Evolutionary conservation across 2,888 invertebrate species (phyloP), one percentile per base, ranked within the genome.

Genomic region (Sesamia inferens): DNA sequence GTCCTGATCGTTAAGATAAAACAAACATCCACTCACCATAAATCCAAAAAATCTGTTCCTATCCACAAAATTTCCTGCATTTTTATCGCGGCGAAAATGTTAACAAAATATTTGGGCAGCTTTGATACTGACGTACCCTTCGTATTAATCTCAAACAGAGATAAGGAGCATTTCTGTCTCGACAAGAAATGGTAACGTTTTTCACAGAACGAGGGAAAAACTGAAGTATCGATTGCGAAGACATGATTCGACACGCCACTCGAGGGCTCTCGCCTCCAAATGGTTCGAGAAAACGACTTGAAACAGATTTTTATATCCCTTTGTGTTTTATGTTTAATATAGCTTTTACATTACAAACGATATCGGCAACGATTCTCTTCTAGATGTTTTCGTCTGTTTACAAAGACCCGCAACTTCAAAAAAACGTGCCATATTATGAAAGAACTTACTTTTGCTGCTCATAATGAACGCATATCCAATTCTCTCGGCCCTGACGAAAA

Each of bases 141-240:
- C 81, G 85, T 86, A 89, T 89, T 89, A 89, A 90, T 90, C 89
- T 88, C 85, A 76, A 76, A 76, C 71, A 75, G 82, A 86, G 89
- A 89, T 89, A 89, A 90, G 88, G 77, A 78, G 78, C 84, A 84
- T 87, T 86, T 83, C 88, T 85, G 85, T 83, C 86, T 78, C 83
- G 79, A 81, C 84, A 84, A 87, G 88, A 86, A 83, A 87, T 79
- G 82, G 83, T 83, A 87, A 87, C 88, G 84, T 82, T 89, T 80
- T 88, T 78, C 82, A 68, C 71, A 77, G 64, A 80, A 74, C 76
- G 81, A 80, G 78, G 84, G 86, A 91, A 91, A 91, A 90, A 88
- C 85, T 90, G 85, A 85, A 90, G 90, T 88, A 92, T 92, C 92
- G 92, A 93, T 92, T 91, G 84, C 73, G 68, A 75, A 78, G 85